phyloP scores from a whole-genome alignment of 2,888 invertebrate genomes.

The Boloria selene region DNA sequence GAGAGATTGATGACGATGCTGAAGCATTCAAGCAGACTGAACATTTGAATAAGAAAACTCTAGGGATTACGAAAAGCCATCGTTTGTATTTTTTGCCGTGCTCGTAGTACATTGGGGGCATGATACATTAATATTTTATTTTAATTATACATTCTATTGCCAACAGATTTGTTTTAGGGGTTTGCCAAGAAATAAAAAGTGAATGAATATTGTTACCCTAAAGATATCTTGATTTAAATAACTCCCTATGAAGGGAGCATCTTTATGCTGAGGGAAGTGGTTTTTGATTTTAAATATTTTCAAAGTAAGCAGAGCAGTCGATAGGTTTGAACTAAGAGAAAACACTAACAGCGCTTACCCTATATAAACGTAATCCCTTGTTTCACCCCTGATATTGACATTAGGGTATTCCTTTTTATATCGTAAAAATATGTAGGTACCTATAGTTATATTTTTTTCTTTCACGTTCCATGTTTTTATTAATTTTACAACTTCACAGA shows the following conservation, averaged over 20 bases:
- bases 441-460: no score
- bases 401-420: no score
- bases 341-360: no score
- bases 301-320: no score
- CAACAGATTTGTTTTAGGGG: slow-evolving; percentile 6
- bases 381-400: no score
- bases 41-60: slow-evolving; percentile 75
- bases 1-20: slow-evolving; percentile 76
- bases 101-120: slow-evolving; percentile 42
- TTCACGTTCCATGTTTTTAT: no score
- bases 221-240: slow-evolving; percentile 15
- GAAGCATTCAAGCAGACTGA: slow-evolving; percentile 73
- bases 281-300: no score
- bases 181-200: slow-evolving; percentile 9
- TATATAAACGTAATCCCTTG: no score
- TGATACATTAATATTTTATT: slow-evolving; percentile 56
- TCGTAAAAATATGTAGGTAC: no score
- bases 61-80: slow-evolving; percentile 67
- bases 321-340: no score
- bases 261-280: not conserved
- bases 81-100: slow-evolving; percentile 47
- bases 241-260: slow-evolving; percentile 3
- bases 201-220: slow-evolving; percentile 2
- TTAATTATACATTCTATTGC: slow-evolving; percentile 31
- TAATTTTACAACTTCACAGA: no score